Evolutionary conservation across 2,113 vertebrate species (phyloP).

Genomic region (Greenwoodochromis staneri): DNA sequence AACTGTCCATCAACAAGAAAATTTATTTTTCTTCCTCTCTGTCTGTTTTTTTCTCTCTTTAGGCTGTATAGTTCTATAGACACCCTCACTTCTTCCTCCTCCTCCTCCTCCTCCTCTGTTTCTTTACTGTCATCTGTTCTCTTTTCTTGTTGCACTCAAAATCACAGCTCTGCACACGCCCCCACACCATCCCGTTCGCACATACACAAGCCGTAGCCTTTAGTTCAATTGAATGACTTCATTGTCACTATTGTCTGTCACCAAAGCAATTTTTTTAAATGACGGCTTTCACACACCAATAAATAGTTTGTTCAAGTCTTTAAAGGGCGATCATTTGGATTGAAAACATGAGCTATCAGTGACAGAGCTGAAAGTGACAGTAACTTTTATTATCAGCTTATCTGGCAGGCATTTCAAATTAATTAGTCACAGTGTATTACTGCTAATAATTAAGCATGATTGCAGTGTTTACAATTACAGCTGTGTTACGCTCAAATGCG

Average conservation of each 20-base stretch:
- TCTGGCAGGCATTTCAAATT: neutral
- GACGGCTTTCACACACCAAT: slow-evolving; percentile 27
- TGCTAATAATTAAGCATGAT: neutral
- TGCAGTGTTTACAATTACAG: neutral
- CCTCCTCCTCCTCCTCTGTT: neutral
- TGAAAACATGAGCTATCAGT: neutral
- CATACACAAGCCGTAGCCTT: slow-evolving; percentile 16
- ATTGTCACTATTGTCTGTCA: slow-evolving; percentile 52
- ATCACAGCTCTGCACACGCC: slow-evolving; percentile 14
- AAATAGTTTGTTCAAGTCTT: neutral
- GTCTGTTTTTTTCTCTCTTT: neutral
- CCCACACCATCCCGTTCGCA: slow-evolving; percentile 17
- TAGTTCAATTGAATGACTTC: slow-evolving; percentile 32
- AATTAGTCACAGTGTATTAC: neutral
- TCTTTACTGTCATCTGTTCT: neutral
- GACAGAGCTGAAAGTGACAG: neutral
- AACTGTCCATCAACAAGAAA: slow-evolving; percentile 46
- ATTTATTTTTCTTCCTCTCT: neutral
- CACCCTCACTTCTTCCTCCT: neutral
- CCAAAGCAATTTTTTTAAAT: slow-evolving; percentile 15
- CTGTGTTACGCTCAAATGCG: neutral
- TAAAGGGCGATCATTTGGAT: neutral
- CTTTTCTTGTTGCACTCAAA: neutral
- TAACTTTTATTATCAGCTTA: neutral
- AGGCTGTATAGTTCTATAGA: neutral